phyloP scores from a whole-genome alignment of 2,888 invertebrate genomes.

The Nycteola revayana region DNA sequence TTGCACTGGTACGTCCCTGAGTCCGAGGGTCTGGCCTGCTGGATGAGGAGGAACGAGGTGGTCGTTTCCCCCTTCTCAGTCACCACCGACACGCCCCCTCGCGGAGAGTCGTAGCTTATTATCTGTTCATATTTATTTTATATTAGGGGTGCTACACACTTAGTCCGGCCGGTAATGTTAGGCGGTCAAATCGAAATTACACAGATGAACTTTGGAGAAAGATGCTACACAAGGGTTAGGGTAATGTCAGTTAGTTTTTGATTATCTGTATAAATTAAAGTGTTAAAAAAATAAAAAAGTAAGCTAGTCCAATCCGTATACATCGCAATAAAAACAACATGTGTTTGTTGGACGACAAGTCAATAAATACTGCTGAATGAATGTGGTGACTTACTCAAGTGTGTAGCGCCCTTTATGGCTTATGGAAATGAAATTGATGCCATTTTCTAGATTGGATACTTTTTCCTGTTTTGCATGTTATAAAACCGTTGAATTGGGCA shows the following conservation, averaged over 20 bases:
- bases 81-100: conserved; percentile 95
- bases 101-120: conserved; percentile 95
- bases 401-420: conserved; percentile 33
- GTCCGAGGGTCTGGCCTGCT: conserved; percentile 92
- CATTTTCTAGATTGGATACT: conserved; percentile 37
- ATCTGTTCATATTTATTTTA: conserved; percentile 87
- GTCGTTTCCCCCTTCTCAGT: conserved; percentile 96
- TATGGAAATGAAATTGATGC: conserved; percentile 38
- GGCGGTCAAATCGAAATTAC: too few relatives aligned
- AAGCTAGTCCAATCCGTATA: too few relatives aligned
- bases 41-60: conserved; percentile 93
- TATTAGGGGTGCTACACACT: too few relatives aligned
- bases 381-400: too few relatives aligned
- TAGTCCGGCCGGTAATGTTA: not conserved
- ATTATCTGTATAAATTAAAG: too few relatives aligned
- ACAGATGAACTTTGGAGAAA: too few relatives aligned
- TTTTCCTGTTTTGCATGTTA: conserved; percentile 37
- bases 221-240: too few relatives aligned
- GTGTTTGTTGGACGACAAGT: too few relatives aligned
- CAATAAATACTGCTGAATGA: too few relatives aligned
- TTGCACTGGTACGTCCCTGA: conserved; percentile 96
- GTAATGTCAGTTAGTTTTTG: too few relatives aligned
- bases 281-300: too few relatives aligned
- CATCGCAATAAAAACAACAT: too few relatives aligned
- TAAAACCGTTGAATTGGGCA: conserved; percentile 30